Evolutionary conservation across 1,140 invertebrate species (phyloP), one percentile per base, ranked within the genome.

Genomic region (Goniozus legneri): DNA sequence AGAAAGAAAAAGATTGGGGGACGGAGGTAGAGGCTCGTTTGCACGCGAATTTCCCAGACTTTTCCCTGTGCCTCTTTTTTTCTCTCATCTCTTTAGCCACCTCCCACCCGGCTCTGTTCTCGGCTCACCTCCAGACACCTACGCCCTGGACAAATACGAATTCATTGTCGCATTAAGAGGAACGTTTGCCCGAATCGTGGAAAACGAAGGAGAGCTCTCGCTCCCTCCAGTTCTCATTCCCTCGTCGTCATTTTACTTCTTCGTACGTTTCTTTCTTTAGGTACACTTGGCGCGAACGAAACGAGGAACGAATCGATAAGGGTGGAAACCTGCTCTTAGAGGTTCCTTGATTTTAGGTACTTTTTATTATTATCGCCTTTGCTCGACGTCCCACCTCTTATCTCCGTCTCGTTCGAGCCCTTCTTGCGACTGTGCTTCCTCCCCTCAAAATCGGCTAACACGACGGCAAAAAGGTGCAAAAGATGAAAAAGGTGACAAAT

Each of bases 121-220:
- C 44, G 50, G 52, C 46, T 48, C 50, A 43, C 30, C 46, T 27
- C 21, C 37, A 47, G 49, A 47, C 49, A 51, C 41, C 47, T 31
- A 37, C 49, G 44, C 40, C 46, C 47, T 50, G 56, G 47, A 58
- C 56, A 60, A 60, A 60, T 56, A 60, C 55, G 56, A 60, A 60
- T 58, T 56, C 56, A 58, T 58, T 58, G 44, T 52, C 44, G 46
- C 55, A 54, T 58, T 58, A 58, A 40, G 33, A n/a, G 37, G 40
- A 54, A 52, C 44, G 54, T 51, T 54, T 47, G 18, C 52, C 15
- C 40, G 51, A 45, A 32, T n/a, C n/a, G n/a, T n/a, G n/a, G n/a
- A n/a, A n/a, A n/a, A 27, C 4, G 24, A 10, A 27, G 24, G 24
- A 27, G 10, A 27, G 24, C 10, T 27, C 24, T 10, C 24, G 24